A percentile compares a stretch with the other conserved stretches of the same genome.
phyloP scores from a whole-genome alignment of 2,888 invertebrate genomes.

The Lycia hirtaria region DNA sequence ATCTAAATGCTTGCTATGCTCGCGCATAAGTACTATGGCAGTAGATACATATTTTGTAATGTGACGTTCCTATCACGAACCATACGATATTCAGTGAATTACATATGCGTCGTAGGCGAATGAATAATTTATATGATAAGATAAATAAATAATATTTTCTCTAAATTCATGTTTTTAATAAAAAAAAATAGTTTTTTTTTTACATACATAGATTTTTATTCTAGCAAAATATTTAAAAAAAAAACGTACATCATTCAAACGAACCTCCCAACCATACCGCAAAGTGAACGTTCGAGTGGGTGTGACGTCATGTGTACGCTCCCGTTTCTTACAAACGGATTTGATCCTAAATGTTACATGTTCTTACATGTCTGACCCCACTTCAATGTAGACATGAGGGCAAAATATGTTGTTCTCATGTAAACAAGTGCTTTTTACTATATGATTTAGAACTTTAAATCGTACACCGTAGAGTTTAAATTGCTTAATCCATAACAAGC shows the following conservation, averaged over 20 bases:
- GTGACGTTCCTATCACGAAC: too few species aligned
- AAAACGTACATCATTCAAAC: background rate
- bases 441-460: background rate
- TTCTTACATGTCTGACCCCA: constrained; percentile 24
- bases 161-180: too few species aligned
- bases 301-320: constrained; percentile 34
- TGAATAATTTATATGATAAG: too few species aligned
- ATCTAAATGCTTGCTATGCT: too few species aligned
- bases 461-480: background rate
- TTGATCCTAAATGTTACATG: constrained; percentile 18
- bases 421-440: constrained; percentile 16
- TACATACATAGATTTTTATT: too few species aligned
- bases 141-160: too few species aligned
- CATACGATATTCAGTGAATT: too few species aligned
- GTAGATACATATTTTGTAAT: too few species aligned
- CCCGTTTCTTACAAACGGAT: constrained; percentile 24
- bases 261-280: constrained; percentile 10
- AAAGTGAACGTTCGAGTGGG: constrained; percentile 38
- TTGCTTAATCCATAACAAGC: background rate
- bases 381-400: constrained; percentile 27
- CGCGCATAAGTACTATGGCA: too few species aligned
- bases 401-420: constrained; percentile 9
- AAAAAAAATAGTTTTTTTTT: too few species aligned
- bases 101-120: too few species aligned
- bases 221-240: background rate